phyloP scores from a whole-genome alignment of 1,140 invertebrate species.

The Tribolium madens region DNA sequence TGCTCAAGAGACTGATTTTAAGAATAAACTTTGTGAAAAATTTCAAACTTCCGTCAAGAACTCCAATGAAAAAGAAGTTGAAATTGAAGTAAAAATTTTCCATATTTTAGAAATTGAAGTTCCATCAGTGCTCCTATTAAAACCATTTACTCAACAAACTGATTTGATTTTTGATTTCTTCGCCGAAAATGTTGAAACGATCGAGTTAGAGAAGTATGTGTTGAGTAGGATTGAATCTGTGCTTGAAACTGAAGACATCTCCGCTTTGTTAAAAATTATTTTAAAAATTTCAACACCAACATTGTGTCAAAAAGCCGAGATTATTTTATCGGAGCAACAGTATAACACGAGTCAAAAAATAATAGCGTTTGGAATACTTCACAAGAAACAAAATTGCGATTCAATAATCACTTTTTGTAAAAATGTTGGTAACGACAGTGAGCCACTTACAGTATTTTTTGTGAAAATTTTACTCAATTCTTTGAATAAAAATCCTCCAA shows the following conservation, averaged over 20 bases:
- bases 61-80: neutral
- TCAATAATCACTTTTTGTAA: too few relatives aligned
- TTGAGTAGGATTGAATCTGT: neutral
- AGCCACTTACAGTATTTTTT: neutral
- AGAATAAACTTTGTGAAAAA: neutral
- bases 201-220: neutral
- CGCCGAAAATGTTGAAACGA: neutral
- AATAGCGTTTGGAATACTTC: slow-evolving; percentile 3
- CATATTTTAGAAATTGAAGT: neutral
- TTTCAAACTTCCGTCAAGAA: neutral
- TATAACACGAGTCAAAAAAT: neutral
- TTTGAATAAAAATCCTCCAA: neutral
- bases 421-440: neutral
- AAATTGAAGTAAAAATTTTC: neutral
- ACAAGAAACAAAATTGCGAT: neutral
- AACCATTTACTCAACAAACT: neutral
- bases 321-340: neutral
- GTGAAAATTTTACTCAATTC: slow-evolving; percentile 1
- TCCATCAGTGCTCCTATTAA: neutral
- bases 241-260: neutral
- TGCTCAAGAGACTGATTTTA: neutral
- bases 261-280: neutral
- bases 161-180: neutral
- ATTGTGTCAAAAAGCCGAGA: neutral
- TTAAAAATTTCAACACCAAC: neutral